These are phyloP conservation scores for Brachionus calyciflorus DNA, from an alignment of 1,140 invertebrate genomes.

Conservation along the genomic window DNA sequence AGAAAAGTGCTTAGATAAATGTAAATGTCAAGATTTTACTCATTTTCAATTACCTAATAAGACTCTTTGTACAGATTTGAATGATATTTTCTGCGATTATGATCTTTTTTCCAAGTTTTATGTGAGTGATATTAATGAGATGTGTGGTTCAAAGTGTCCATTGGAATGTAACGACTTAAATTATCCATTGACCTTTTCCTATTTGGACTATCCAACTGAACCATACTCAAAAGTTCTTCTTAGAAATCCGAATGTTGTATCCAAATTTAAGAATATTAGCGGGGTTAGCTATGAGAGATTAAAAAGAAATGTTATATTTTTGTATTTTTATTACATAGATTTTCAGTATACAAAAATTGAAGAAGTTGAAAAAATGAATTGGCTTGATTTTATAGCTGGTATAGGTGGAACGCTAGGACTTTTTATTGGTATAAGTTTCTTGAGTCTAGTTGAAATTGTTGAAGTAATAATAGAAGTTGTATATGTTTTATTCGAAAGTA, in stretches of 20 bases:
- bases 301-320: neutral
- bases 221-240: neutral
- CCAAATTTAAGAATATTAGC: neutral
- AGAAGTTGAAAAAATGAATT: slow-evolving; percentile 37
- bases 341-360: slow-evolving; percentile 34
- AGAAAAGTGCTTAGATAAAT: neutral
- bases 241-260: neutral
- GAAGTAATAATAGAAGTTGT: neutral
- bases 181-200: slow-evolving; percentile 1
- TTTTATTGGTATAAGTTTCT: slow-evolving; percentile 41
- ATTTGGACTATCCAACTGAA: slow-evolving; percentile 25
- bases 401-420: slow-evolving; percentile 36
- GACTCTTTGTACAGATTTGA: neutral
- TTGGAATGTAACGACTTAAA: slow-evolving; percentile 11
- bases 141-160: slow-evolving; percentile 13
- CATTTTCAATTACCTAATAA: neutral
- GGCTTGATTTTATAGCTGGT: neutral
- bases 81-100: neutral
- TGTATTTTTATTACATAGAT: slow-evolving; percentile 24
- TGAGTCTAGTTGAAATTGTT: slow-evolving; percentile 29
- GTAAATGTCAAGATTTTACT: slow-evolving; percentile 18
- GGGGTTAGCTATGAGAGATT: neutral
- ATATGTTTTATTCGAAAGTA: neutral
- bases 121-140: slow-evolving; percentile 16
- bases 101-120: too few relatives aligned